These are phyloP conservation scores for Probosciger aterrimus DNA, from an alignment of 2,113 vertebrate species.

Conservation along the genomic window DNA sequence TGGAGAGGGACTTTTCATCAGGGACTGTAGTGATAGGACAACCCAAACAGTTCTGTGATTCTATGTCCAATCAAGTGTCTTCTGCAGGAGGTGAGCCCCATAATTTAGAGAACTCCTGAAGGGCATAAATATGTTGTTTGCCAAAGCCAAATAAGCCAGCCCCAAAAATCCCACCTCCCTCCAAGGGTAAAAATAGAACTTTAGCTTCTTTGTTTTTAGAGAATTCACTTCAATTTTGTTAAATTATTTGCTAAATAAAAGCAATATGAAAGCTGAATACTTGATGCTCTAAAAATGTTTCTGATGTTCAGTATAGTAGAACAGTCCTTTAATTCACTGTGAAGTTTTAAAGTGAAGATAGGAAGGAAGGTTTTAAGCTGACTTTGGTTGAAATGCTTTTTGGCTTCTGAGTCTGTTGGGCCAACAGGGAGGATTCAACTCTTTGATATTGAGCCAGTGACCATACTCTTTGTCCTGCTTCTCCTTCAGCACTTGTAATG, in stretches of 20 bases:
- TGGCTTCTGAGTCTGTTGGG: not conserved
- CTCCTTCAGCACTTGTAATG: not conserved
- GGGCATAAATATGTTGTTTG: not conserved
- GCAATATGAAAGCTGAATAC: not conserved
- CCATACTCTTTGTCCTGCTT: not conserved
- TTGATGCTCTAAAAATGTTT: not conserved
- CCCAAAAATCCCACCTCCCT: fast-evolving
- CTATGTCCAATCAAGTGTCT: not conserved
- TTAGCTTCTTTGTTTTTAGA: not conserved
- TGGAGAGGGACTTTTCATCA: no score
- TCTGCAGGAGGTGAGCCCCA: not conserved
- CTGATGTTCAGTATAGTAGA: not conserved
- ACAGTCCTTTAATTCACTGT: not conserved
- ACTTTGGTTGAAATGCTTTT: not conserved
- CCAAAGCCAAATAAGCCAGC: not conserved
- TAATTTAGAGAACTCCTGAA: not conserved
- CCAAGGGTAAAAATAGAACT: not conserved
- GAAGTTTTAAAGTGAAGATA: not conserved
- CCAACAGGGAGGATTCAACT: not conserved
- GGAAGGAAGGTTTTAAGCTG: not conserved
- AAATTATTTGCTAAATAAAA: not conserved
- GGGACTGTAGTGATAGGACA: no score
- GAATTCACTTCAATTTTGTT: not conserved
- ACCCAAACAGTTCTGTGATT: no score
- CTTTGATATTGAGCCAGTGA: not conserved